Base-by-base conservation (phyloP, 2,888 invertebrate species). In the Polia nebulosa region DNA sequence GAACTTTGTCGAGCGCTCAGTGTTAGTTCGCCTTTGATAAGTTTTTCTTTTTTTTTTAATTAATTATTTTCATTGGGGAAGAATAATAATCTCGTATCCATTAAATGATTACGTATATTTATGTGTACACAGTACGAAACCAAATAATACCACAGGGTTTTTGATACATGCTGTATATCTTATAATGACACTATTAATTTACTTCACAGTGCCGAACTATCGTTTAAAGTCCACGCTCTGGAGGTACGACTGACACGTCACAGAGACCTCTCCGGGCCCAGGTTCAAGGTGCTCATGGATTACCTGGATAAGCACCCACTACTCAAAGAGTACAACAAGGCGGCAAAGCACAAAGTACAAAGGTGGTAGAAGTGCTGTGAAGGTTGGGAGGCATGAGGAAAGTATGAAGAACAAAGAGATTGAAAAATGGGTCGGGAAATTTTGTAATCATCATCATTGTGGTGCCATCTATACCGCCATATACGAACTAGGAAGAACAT, bases 191-290 rank as follows among this genome's bases (percentile, higher is more conserved):
- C n/a, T n/a, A n/a, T n/a, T n/a, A n/a, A n/a, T n/a, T n/a, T n/a
- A n/a, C n/a, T n/a, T n/a, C 27, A 9, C 88, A 95, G 95, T 72
- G 95, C 95, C 15, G 93, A 94, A 56, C 81, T 96, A 55, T 89
- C 94, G 0, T 96, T 96, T 89, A 87, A 89, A 85, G 95, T 97
- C 55, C 96, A 97, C 66, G 94, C 96, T 0, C 85, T 97, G 39
- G 97, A 97, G 77, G 96, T 97, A 15, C 93, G 97, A 29, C 88
- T 97, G 72, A 94, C 96, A 1, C 93, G 97, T 3, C 97, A 97
- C 83, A 94, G 94, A 66, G 96, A 97, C 57, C 91, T 97, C 20
- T 96, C 97, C 0, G 94, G 93, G 1, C 90, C 93, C 0, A 89
- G 96, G 39, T 96, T 94, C 85, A 91, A 88, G 66, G 83, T 75